These are phyloP conservation scores for Drosophila infuscata DNA, from an alignment of 2,888 invertebrate genomes.

Conservation along the genomic window DNA sequence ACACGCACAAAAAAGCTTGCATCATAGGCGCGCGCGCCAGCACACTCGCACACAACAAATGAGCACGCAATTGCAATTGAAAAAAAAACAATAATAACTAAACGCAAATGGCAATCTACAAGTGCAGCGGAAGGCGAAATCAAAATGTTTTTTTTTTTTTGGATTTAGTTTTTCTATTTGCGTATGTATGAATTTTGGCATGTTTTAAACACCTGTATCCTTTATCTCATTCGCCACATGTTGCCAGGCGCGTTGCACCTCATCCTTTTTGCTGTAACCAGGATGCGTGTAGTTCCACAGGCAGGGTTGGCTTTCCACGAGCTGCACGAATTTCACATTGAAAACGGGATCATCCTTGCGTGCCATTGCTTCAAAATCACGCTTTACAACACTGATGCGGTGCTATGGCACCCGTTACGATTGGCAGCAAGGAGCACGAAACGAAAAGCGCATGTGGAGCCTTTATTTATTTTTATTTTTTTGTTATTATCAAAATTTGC, in stretches of 20 bases:
- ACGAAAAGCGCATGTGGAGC: conserved; percentile 7
- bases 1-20: conserved; percentile 67
- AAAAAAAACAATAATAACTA: conserved; percentile 21
- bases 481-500: conserved; percentile 27
- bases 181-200: neutral
- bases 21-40: conserved; percentile 69
- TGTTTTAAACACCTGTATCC: conserved; percentile 76
- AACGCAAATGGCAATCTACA: conserved; percentile 56
- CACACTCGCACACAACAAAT: conserved; percentile 45
- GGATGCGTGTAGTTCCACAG: conserved; percentile 82
- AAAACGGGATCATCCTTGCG: conserved; percentile 84
- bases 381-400: conserved; percentile 49
- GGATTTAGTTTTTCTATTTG: conserved; percentile 11
- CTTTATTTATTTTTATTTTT: neutral
- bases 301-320: conserved; percentile 81
- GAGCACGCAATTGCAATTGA: conserved; percentile 72
- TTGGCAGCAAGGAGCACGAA: conserved; percentile 29
- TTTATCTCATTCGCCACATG: conserved; percentile 83
- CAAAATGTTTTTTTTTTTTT: conserved; percentile 21
- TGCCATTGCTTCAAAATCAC: conserved; percentile 64
- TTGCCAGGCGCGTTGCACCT: conserved; percentile 83
- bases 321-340: conserved; percentile 83
- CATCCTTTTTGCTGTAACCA: conserved; percentile 83
- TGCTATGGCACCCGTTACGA: conserved; percentile 31
- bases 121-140: conserved; percentile 34